Evolutionary conservation across 2,113 vertebrate genomes (phyloP).

Genomic region (Tragelaphus scriptus): DNA sequence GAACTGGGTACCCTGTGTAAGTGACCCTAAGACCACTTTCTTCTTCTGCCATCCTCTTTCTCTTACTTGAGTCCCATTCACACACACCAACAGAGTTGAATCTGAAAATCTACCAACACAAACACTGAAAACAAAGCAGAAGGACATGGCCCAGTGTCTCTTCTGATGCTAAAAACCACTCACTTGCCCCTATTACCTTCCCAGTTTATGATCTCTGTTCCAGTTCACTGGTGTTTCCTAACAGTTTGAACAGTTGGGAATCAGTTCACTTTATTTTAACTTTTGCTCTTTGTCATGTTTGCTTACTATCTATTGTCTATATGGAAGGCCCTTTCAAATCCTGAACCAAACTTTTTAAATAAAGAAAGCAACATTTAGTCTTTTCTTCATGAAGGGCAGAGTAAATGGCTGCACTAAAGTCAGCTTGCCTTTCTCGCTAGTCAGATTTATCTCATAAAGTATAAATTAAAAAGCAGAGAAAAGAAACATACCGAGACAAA

Average conservation of each 20-base stretch:
- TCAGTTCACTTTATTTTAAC: background rate
- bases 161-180: background rate
- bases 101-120: background rate
- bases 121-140: background rate
- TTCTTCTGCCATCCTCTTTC: background rate
- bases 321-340: background rate
- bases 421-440: background rate
- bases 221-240: background rate
- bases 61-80: background rate
- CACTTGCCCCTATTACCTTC: background rate
- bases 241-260: background rate
- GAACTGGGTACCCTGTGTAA: background rate
- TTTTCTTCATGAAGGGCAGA: background rate
- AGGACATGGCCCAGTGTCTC: background rate
- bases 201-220: background rate
- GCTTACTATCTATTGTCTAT: background rate
- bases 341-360: background rate
- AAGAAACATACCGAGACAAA: conserved; percentile 5
- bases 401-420: background rate
- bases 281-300: background rate
- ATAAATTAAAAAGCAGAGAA: conserved; percentile 3
- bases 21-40: background rate
- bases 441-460: background rate
- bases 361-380: background rate
- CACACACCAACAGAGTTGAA: background rate